Conservation (phyloP, 2,113 vertebrate species). For the Machaerirhynchus nigripectus region DNA sequence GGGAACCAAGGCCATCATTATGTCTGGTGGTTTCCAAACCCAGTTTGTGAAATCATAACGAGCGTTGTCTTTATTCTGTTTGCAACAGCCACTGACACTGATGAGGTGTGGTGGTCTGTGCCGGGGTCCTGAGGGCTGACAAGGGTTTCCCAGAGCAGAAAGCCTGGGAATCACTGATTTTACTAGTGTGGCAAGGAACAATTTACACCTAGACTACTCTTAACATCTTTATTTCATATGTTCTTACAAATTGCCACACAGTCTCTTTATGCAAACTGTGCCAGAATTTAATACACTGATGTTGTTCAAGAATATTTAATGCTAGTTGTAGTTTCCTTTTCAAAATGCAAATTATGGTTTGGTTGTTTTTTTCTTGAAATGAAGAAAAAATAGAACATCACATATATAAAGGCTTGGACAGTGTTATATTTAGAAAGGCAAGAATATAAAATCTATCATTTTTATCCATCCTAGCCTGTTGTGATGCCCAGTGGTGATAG, state of each 20-base stretch:
- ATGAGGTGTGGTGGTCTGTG: neutral
- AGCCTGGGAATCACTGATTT: neutral
- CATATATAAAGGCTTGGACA: neutral
- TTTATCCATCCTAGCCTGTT: neutral
- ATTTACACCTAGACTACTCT: neutral
- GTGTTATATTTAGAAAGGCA: neutral
- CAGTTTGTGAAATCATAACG: fast-evolving
- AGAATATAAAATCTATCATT: neutral
- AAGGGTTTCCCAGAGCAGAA: neutral
- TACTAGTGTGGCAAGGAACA: neutral
- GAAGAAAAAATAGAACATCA: neutral
- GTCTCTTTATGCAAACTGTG: neutral
- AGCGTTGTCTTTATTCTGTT: neutral
- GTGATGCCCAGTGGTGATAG: neutral
- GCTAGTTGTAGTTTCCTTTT: neutral
- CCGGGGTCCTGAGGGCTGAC: neutral
- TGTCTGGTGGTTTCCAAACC: neutral
- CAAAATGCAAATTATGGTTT: neutral
- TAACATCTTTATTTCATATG: neutral
- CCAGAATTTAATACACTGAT: neutral
- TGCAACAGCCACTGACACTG: neutral
- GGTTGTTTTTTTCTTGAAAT: neutral
- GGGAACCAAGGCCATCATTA: neutral
- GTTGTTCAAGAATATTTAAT: neutral
- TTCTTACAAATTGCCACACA: neutral